These are phyloP conservation scores for Podarcis lilfordi DNA, from an alignment of 2,797 vertebrate species.

Conservation along the genomic window DNA sequence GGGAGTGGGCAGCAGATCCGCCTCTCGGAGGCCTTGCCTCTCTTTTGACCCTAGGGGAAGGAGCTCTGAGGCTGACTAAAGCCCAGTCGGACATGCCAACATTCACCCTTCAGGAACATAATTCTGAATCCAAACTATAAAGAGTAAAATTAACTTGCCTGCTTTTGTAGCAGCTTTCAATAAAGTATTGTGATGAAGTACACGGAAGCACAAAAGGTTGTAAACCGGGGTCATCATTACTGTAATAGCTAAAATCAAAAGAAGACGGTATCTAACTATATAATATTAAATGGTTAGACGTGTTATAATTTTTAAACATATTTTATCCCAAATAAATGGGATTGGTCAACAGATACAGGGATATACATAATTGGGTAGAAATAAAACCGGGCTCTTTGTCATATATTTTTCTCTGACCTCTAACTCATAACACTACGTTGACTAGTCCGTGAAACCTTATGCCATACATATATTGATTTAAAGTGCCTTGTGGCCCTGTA, in stretches of 20 bases:
- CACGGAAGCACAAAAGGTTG: conserved; percentile 5
- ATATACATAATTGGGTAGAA: not conserved
- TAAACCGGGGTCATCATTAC: not conserved
- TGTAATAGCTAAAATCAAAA: not conserved
- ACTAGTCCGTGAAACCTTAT: not conserved
- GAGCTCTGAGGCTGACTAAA: not conserved
- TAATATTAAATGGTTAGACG: not conserved
- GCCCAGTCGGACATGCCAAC: not conserved
- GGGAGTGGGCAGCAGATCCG: no score
- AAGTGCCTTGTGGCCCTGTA: not conserved
- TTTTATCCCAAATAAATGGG: not conserved
- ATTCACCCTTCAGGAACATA: not conserved
- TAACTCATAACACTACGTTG: not conserved
- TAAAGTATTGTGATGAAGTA: not conserved
- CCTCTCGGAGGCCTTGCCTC: no score
- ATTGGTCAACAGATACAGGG: not conserved
- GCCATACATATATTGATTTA: not conserved
- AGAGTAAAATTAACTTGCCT: conserved; percentile 3
- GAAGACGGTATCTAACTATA: not conserved
- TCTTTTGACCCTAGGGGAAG: no score
- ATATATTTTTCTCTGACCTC: not conserved
- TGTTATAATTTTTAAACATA: not conserved
- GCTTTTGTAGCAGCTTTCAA: conserved; percentile 7
- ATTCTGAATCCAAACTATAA: not conserved
- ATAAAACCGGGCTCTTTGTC: not conserved